Evolutionary conservation across 2,888 invertebrate species (phyloP).

Genomic region (Lithophane socia): DNA sequence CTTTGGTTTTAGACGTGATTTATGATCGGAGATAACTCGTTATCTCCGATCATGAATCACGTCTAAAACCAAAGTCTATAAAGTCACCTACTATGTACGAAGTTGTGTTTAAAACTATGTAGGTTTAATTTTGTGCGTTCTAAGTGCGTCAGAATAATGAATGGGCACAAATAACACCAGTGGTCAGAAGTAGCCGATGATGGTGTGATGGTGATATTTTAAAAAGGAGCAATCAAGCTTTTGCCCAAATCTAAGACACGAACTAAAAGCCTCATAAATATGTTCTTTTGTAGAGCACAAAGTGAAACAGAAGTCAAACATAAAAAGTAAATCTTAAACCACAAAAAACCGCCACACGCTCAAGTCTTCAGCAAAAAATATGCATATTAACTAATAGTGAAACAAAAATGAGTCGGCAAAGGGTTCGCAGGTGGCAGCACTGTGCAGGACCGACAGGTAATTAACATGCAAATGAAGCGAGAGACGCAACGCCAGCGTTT

Average conservation of each 20-base stretch:
- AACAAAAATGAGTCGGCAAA: slow-evolving; percentile 69
- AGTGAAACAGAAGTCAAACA: neutral
- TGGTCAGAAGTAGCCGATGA: too few species aligned
- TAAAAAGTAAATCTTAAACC: slow-evolving; percentile 9
- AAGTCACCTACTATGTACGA: too few species aligned
- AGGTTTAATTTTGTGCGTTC: neutral
- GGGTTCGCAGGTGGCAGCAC: slow-evolving; percentile 74
- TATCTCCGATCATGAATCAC: too few species aligned
- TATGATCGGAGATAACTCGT: slow-evolving; percentile 21
- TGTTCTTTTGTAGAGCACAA: neutral
- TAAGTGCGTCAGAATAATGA: neutral
- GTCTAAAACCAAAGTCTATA: too few species aligned
- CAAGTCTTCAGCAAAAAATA: slow-evolving; percentile 68
- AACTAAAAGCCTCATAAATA: neutral
- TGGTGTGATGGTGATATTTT: too few species aligned
- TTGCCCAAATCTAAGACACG: neutral
- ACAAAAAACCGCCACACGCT: slow-evolving; percentile 9
- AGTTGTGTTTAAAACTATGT: neutral
- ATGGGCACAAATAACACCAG: too few species aligned
- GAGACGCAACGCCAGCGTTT: slow-evolving; percentile 66
- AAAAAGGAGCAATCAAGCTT: neutral
- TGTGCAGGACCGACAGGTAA: slow-evolving; percentile 81
- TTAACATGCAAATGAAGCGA: slow-evolving; percentile 88
- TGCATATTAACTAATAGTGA: slow-evolving; percentile 73
- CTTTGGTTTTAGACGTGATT: slow-evolving; percentile 5